phyloP scores from a whole-genome alignment of 2,888 invertebrate genomes.

The Scaptodrosophila latifasciaeformis region DNA sequence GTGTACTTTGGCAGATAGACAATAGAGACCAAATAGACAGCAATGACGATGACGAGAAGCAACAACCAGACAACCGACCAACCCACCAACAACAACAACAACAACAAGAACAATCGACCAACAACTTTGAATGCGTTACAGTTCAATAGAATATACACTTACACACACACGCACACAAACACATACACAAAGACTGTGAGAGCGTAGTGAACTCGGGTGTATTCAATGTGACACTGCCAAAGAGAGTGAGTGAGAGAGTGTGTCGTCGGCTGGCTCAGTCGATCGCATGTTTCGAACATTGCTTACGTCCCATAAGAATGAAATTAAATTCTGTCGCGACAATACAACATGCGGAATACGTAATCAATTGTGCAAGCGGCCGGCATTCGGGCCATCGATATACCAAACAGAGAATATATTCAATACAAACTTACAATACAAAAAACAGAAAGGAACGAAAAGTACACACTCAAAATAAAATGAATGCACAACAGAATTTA shows the following conservation, averaged over 20 bases:
- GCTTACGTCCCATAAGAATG: conserved; percentile 56
- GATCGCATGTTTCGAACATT: conserved; percentile 30
- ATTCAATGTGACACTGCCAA: background rate
- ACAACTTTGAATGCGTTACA: conserved; percentile 49
- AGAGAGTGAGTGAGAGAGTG: background rate
- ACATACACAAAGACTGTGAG: background rate
- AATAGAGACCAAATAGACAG: background rate
- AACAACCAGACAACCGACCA: background rate
- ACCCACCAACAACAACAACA: conserved; percentile 6
- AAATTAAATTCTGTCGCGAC: conserved; percentile 72
- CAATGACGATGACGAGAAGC: background rate
- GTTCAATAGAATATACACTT: conserved; percentile 44
- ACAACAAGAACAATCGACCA: conserved; percentile 2
- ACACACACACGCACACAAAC: background rate
- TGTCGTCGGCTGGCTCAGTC: conserved; percentile 20
- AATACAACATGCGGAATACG: conserved; percentile 64
- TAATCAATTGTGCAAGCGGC: conserved; percentile 59
- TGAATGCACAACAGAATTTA: no score
- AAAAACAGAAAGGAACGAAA: no score
- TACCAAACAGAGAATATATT: conserved; percentile 17
- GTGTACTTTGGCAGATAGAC: no score
- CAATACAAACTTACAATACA: no score
- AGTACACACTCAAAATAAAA: no score
- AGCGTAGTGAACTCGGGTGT: background rate
- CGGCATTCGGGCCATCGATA: conserved; percentile 46